A percentile compares a stretch with the other conserved stretches of the same genome.
Evolutionary conservation across 2,888 invertebrate species (phyloP).

Genomic region (Mimas tiliae): DNA sequence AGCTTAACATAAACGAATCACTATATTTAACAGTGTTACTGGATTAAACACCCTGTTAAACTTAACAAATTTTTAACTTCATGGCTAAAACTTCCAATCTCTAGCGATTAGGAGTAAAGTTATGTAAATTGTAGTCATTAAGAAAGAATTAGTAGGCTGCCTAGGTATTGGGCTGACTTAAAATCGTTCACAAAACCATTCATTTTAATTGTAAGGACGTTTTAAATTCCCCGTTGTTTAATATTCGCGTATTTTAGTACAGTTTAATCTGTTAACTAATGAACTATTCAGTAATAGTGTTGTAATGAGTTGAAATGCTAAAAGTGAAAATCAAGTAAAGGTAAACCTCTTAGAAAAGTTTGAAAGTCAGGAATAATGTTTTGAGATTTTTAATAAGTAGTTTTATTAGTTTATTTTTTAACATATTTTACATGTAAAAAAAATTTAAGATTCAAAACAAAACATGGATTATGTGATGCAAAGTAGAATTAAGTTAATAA

Average conservation of each 20-base stretch:
- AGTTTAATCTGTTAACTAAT: conserved; percentile 3
- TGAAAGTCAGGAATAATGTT: no score
- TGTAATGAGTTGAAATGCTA: background rate
- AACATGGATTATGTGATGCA: no score
- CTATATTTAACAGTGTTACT: background rate
- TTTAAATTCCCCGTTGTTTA: conserved; percentile 13
- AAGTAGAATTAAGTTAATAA: no score
- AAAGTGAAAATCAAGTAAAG: no score
- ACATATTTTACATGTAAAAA: no score
- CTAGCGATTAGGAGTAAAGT: conserved; percentile 15
- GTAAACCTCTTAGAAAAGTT: no score
- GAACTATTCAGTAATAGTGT: background rate
- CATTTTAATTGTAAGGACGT: conserved; percentile 4
- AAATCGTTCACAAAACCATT: conserved; percentile 18
- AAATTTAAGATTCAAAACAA: no score
- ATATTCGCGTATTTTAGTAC: background rate
- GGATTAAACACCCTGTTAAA: background rate
- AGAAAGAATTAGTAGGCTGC: conserved; percentile 17
- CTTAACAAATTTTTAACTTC: background rate
- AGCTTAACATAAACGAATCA: no score
- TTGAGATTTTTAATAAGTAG: no score
- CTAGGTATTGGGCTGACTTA: conserved; percentile 3
- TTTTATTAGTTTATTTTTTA: no score
- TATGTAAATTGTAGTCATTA: conserved; percentile 18
- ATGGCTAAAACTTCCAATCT: background rate